Percentiles rank a stretch among this genome's conserved stretches.
These are phyloP conservation scores for Oceanodroma leucorhoa DNA, from an alignment of 2,797 vertebrate species.

Conservation along the genomic window DNA sequence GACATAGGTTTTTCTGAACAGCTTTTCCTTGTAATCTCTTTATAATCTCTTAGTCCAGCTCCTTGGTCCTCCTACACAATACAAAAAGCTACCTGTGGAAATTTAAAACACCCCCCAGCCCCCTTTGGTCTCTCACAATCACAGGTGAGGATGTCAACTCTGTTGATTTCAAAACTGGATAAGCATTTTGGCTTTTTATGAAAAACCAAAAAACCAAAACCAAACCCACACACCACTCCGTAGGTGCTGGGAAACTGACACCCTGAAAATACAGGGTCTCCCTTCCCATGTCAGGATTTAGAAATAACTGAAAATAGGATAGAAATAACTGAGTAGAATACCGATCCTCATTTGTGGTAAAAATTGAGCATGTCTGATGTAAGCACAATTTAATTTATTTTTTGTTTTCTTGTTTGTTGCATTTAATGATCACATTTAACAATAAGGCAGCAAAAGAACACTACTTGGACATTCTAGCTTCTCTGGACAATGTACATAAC, in stretches of 20 bases:
- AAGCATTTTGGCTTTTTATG: neutral
- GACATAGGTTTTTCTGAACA: constrained; percentile 25
- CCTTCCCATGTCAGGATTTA: neutral
- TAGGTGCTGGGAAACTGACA: neutral
- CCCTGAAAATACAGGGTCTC: neutral
- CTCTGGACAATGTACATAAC: neutral
- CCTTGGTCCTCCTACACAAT: neutral
- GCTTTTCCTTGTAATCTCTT: constrained; percentile 24
- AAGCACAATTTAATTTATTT: neutral
- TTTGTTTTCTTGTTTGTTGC: neutral
- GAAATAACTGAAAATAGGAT: neutral
- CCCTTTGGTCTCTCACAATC: neutral
- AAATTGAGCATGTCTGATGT: neutral
- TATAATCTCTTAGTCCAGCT: neutral
- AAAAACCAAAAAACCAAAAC: neutral
- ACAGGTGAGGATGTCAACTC: neutral
- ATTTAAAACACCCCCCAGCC: neutral
- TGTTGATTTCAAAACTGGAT: neutral
- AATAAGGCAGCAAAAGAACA: neutral
- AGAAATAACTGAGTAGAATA: neutral
- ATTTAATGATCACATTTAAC: neutral
- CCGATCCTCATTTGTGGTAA: neutral
- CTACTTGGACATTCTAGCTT: neutral
- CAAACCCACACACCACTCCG: neutral
- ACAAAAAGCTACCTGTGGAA: neutral